These are phyloP conservation scores for Caenorhabditis sp. DNA, from an alignment of 2,888 invertebrate genomes.

Conservation along the genomic window DNA sequence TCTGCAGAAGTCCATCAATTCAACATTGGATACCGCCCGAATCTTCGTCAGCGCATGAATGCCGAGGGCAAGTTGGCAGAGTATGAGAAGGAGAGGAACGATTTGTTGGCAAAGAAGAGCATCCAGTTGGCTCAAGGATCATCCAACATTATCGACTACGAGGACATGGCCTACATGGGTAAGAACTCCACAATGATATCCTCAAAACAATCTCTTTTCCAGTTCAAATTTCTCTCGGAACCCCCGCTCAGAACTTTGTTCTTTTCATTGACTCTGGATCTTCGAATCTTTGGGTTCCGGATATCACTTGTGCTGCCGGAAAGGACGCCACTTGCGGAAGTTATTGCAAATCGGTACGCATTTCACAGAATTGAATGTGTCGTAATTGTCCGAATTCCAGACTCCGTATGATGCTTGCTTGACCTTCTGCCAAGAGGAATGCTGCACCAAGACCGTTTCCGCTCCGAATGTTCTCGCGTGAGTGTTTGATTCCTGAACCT, in stretches of 20 bases:
- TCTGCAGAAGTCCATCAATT: constrained; percentile 62
- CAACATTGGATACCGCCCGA: constrained; percentile 66
- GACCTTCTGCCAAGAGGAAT: constrained; percentile 68
- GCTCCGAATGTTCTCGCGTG: constrained; percentile 34
- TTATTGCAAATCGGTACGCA: constrained; percentile 62
- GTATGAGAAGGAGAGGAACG: constrained; percentile 49
- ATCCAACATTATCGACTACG: constrained; percentile 67
- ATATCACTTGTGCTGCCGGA: constrained; percentile 64
- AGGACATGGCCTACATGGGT: constrained; percentile 73
- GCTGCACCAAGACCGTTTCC: constrained; percentile 56
- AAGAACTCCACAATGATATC: not conserved
- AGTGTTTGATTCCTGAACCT: not conserved
- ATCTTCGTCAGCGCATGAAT: constrained; percentile 52
- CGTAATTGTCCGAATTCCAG: constrained; percentile 17
- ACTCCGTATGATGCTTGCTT: constrained; percentile 69
- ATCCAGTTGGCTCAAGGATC: constrained; percentile 38
- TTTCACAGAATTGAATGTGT: not conserved
- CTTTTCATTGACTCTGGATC: constrained; percentile 76
- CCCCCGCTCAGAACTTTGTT: constrained; percentile 74
- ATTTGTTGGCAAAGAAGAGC: constrained; percentile 26
- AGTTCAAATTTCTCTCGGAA: constrained; percentile 72
- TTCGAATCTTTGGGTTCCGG: constrained; percentile 74
- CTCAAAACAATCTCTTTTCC: constrained; percentile 11
- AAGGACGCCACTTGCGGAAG: constrained; percentile 61
- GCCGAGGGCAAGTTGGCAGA: constrained; percentile 65